Evolutionary conservation across 2,797 vertebrate genomes (phyloP).

Genomic region (Enteromius fasciolatus): DNA sequence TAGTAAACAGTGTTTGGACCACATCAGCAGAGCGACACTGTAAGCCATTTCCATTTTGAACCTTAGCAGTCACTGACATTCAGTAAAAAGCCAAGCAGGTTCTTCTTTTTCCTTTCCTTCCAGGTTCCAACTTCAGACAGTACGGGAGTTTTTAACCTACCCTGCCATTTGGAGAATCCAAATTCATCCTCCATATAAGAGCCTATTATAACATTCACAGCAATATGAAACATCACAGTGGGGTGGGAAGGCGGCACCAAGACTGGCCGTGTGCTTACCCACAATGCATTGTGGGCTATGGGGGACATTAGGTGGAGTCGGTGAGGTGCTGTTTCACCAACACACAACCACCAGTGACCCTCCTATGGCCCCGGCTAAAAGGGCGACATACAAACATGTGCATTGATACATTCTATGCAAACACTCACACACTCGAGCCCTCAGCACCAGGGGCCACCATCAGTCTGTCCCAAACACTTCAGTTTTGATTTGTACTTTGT

Average conservation of each 20-base stretch:
- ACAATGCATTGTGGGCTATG: slow-evolving; percentile 86
- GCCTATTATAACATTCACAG: slow-evolving; percentile 81
- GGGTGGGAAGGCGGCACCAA: slow-evolving; percentile 83
- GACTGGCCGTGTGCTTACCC: slow-evolving; percentile 85
- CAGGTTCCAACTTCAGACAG: neutral
- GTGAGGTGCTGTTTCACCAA: slow-evolving; percentile 48
- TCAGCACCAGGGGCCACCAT: slow-evolving; percentile 68
- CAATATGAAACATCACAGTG: slow-evolving; percentile 95
- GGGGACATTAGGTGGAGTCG: slow-evolving; percentile 79
- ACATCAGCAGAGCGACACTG: slow-evolving; percentile 49
- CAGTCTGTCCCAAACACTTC: slow-evolving; percentile 64
- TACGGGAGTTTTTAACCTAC: slow-evolving; percentile 10
- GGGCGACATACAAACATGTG: slow-evolving; percentile 68
- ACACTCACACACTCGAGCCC: slow-evolving; percentile 47
- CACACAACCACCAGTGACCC: slow-evolving; percentile 64
- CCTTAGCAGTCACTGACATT: slow-evolving; percentile 62
- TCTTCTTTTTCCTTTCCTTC: slow-evolving; percentile 16
- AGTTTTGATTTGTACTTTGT: slow-evolving; percentile 71
- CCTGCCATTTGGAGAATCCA: slow-evolving; percentile 39
- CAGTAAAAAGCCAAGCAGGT: slow-evolving; percentile 66
- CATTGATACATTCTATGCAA: slow-evolving; percentile 63
- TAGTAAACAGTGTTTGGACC: slow-evolving; percentile 39
- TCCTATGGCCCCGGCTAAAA: slow-evolving; percentile 56
- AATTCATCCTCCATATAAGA: slow-evolving; percentile 41
- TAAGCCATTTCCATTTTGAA: slow-evolving; percentile 48